Evolutionary conservation across 37 sponge, comb jelly and placozoan species (phyloP).

Genomic region (Beroe ovata): DNA sequence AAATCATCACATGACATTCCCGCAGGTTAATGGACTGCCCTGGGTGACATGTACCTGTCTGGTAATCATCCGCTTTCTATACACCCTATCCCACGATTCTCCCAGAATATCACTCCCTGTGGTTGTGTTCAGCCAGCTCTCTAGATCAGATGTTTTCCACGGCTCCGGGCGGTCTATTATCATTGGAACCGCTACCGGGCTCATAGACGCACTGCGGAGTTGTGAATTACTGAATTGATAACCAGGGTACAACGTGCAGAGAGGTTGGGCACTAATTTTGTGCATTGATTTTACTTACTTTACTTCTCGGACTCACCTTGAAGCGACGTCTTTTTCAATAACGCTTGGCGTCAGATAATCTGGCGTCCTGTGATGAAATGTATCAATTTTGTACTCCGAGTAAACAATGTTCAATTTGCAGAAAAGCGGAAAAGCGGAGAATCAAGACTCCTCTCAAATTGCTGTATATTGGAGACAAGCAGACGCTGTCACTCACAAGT

Average conservation of each 20-base stretch:
- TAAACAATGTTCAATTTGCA: not conserved
- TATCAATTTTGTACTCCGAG: not conserved
- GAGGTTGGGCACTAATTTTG: not conserved
- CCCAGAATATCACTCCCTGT: constrained; percentile 26
- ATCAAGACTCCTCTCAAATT: no score
- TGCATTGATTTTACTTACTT: no score
- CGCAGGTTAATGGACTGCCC: no score
- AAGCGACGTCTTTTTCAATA: not conserved
- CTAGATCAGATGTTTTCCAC: constrained; percentile 10
- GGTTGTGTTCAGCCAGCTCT: constrained; percentile 60
- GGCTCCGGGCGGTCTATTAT: constrained; percentile 42
- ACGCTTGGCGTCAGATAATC: not conserved
- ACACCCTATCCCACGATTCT: constrained; percentile 39
- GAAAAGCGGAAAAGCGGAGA: not conserved
- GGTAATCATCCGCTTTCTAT: constrained; percentile 47
- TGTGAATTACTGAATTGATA: no score
- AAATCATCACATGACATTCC: no score
- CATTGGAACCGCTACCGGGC: constrained; percentile 18
- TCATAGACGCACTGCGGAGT: not conserved
- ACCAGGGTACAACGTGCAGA: not conserved
- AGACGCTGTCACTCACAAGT: no score
- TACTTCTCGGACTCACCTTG: no score
- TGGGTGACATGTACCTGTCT: no score
- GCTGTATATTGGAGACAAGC: no score
- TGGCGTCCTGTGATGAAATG: constrained; percentile 35